Conservation (phyloP, 2,888 invertebrate genomes). For the Cerastis rubricosa region DNA sequence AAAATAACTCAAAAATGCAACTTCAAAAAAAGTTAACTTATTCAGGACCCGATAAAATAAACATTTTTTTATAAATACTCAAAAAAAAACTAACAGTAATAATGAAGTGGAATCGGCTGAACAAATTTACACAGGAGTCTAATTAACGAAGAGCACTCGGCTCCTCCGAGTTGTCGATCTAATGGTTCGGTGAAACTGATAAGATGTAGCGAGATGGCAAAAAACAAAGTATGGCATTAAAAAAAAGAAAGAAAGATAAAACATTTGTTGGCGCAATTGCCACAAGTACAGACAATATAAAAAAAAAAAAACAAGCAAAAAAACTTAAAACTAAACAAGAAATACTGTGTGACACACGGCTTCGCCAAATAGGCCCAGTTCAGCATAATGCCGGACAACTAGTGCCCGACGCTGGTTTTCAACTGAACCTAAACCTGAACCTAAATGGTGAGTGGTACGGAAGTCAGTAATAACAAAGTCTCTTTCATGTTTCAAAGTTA, state of each 20-base stretch:
- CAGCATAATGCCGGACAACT: no score
- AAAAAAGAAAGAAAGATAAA: no score
- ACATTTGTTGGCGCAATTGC: no score
- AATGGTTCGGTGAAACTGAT: constrained; percentile 1
- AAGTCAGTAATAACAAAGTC: no score
- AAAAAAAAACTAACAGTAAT: constrained; percentile 60
- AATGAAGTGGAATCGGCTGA: constrained; percentile 65
- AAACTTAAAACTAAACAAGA: no score
- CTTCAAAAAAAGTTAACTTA: constrained; percentile 23
- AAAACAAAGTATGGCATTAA: background rate
- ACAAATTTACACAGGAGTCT: constrained; percentile 70
- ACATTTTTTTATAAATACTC: constrained; percentile 30
- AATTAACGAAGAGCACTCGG: constrained; percentile 68
- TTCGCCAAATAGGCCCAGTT: no score
- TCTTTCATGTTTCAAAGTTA: background rate
- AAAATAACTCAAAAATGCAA: background rate
- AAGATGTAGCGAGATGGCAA: background rate
- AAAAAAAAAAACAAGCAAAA: no score
- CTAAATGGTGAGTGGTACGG: no score
- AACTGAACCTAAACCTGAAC: no score
- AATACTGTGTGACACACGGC: no score
- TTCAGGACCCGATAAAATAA: constrained; percentile 28
- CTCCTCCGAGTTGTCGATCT: constrained; percentile 57
- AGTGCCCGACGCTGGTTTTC: no score
- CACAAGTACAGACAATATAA: no score